Evolutionary conservation across 1,140 invertebrate species (phyloP).

Genomic region (Pemphigus obesinymphae): DNA sequence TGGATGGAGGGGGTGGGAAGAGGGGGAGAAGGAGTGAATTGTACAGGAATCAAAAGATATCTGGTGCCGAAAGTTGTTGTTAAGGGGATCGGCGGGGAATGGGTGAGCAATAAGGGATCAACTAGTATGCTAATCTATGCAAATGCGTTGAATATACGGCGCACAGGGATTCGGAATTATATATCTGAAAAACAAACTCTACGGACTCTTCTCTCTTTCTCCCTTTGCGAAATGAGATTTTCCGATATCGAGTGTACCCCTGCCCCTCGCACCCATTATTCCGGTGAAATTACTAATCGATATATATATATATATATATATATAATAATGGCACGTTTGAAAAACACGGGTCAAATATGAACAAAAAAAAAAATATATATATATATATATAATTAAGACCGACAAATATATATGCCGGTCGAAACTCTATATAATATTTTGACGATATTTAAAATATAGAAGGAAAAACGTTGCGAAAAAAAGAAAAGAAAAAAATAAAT

Average conservation of each 20-base stretch:
- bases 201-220: neutral
- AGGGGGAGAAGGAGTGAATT: neutral
- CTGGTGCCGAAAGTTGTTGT: constrained; percentile 37
- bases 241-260: neutral
- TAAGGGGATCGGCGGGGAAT: neutral
- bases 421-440: constrained; percentile 12
- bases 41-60: constrained; percentile 35
- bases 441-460: neutral
- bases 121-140: constrained; percentile 40
- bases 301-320: neutral
- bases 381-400: neutral
- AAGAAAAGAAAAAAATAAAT: neutral
- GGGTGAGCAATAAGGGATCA: constrained; percentile 27
- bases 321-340: no score
- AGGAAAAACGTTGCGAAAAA: neutral
- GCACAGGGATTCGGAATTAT: neutral
- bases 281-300: neutral
- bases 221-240: constrained; percentile 20
- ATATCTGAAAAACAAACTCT: constrained; percentile 36
- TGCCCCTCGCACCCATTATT: neutral
- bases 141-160: constrained; percentile 23
- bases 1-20: no score
- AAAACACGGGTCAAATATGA: constrained; percentile 5
- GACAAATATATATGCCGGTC: neutral
- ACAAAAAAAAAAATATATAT: no score